Conservation (phyloP, 1,140 invertebrate genomes). For the Stenopsyche tienmushanensis region DNA sequence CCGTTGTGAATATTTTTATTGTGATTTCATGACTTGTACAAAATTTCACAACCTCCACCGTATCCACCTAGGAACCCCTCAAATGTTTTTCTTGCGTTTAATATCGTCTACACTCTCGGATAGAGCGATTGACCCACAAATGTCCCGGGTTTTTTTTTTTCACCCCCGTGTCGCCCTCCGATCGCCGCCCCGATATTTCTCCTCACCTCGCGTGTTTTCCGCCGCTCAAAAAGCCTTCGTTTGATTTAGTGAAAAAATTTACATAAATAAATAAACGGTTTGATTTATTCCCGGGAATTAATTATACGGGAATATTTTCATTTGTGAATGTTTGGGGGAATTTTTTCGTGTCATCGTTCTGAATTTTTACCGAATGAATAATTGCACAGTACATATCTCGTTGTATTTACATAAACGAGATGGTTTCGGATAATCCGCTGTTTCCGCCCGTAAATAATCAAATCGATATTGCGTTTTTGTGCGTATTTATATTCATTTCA, state of each 20-base stretch:
- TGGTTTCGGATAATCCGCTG: too few relatives aligned
- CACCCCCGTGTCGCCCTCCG: not conserved
- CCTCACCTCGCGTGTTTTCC: conserved; percentile 1
- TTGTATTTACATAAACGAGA: too few relatives aligned
- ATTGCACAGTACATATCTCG: too few relatives aligned
- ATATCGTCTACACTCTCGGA: not conserved
- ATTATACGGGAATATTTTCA: conserved; percentile 18
- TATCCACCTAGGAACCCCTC: too few relatives aligned
- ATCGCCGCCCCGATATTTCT: conserved; percentile 6
- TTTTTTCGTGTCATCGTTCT: not conserved
- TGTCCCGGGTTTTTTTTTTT: conserved; percentile 6
- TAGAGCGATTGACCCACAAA: conserved; percentile 20
- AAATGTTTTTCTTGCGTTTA: too few relatives aligned
- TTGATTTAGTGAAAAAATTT: conserved; percentile 18
- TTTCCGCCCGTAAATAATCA: too few relatives aligned
- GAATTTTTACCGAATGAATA: not conserved
- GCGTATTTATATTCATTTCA: too few relatives aligned
- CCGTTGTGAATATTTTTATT: too few relatives aligned
- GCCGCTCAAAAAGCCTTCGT: conserved; percentile 1
- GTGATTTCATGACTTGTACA: too few relatives aligned
- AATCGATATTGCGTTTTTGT: too few relatives aligned
- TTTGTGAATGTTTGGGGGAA: not conserved
- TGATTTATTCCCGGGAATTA: conserved; percentile 12
- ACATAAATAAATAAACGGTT: conserved; percentile 20
- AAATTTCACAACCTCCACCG: too few relatives aligned